Percentiles rank a stretch among this genome's conserved stretches.
phyloP scores from a whole-genome alignment of 2,888 invertebrate species.

The Eulithis prunata region DNA sequence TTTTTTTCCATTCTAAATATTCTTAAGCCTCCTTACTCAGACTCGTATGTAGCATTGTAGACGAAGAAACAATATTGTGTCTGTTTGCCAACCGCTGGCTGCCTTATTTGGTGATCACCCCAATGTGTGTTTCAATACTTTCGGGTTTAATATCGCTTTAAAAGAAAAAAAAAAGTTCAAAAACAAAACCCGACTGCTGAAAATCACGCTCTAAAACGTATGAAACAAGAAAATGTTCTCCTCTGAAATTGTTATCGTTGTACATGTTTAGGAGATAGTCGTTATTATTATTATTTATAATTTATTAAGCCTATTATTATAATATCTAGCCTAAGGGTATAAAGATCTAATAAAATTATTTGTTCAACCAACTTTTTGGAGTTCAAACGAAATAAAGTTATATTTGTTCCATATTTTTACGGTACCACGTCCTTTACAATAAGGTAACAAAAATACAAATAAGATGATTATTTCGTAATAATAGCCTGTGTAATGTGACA shows the following conservation, averaged over 20 bases:
- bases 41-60: conserved; percentile 41
- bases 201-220: too few relatives aligned
- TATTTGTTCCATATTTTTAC: conserved; percentile 9
- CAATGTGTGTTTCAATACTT: conserved; percentile 48
- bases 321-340: too few relatives aligned
- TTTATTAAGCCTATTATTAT: too few relatives aligned
- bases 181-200: too few relatives aligned
- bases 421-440: conserved; percentile 28
- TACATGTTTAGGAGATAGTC: too few relatives aligned
- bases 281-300: too few relatives aligned
- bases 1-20: conserved; percentile 36
- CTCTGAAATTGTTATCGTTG: too few relatives aligned
- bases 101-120: conserved; percentile 55
- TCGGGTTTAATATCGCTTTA: conserved; percentile 38
- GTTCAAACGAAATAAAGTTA: neutral
- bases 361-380: neutral
- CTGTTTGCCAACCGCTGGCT: conserved; percentile 55
- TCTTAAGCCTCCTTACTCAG: conserved; percentile 38
- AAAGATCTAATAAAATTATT: neutral
- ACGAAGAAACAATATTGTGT: conserved; percentile 61
- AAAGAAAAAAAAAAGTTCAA: neutral
- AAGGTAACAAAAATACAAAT: conserved; percentile 37
- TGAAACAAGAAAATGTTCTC: too few relatives aligned
- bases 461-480: conserved; percentile 48
- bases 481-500: conserved; percentile 46